phyloP scores from a whole-genome alignment of 2,888 invertebrate species.

The Stenodera caucasica region DNA sequence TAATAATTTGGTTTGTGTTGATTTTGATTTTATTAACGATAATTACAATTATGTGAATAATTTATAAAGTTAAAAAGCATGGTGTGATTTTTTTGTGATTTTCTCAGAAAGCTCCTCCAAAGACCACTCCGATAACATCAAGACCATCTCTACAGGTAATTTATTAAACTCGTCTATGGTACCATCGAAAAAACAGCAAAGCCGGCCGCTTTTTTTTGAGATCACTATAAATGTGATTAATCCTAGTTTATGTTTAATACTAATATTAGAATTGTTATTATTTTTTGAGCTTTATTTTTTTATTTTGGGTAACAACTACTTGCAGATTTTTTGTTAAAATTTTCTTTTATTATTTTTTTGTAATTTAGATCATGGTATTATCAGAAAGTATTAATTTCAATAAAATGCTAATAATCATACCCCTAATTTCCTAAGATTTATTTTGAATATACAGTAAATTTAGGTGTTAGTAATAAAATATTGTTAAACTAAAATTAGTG shows the following conservation, averaged over 20 bases:
- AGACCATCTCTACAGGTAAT: slow-evolving; percentile 70
- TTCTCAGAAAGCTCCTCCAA: slow-evolving; percentile 58
- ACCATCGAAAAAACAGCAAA: slow-evolving; percentile 58
- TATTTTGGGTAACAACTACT: neutral
- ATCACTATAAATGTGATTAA: neutral
- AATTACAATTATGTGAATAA: no score
- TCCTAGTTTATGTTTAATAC: neutral
- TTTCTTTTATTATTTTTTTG: neutral
- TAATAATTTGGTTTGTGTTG: slow-evolving; percentile 41
- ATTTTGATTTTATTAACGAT: slow-evolving; percentile 13
- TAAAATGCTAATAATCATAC: neutral
- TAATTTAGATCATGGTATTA: neutral
- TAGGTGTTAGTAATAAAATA: no score
- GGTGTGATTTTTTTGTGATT: slow-evolving; percentile 35
- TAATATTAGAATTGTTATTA: neutral
- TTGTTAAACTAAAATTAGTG: no score
- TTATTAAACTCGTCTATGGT: slow-evolving; percentile 46
- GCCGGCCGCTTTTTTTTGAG: slow-evolving; percentile 32
- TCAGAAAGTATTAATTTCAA: neutral
- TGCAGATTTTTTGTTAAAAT: neutral
- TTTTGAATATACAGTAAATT: no score
- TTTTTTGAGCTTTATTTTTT: neutral
- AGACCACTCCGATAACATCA: slow-evolving; percentile 62
- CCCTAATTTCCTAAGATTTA: no score
- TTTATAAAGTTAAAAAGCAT: no score